Base-by-base conservation (phyloP, 2,888 invertebrate species). In the Plagiodera versicolora region DNA sequence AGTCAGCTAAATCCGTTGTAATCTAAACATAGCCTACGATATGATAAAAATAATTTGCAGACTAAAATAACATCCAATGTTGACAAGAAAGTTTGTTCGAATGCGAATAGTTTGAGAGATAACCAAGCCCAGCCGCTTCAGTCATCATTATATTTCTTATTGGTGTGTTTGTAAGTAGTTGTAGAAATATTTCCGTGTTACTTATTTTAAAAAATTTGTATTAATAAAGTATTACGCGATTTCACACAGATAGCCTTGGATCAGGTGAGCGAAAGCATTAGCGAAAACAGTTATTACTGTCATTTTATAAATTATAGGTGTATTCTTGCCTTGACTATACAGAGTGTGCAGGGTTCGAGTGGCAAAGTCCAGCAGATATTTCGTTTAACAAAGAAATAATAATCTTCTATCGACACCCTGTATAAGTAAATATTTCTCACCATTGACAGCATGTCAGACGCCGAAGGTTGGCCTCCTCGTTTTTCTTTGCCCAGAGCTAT, bases 381-480 rank as follows among this genome's bases (percentile, higher is more conserved):
- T n/a, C n/a, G n/a, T n/a, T n/a, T n/a, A n/a, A n/a, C n/a, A n/a
- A n/a, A n/a, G n/a, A n/a, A n/a, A n/a, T n/a, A n/a, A n/a, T n/a
- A n/a, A n/a, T n/a, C n/a, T n/a, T n/a, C n/a, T n/a, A n/a, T n/a
- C n/a, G n/a, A n/a, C n/a, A n/a, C n/a, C n/a, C n/a, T n/a, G n/a
- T n/a, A 3, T 17, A 1, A 11, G 1, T 48, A 1, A 8, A 10
- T 11, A 11, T 9, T 14, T 20, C 70, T 71, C 71, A 79, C 80
- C 75, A 80, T 66, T 17, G 70, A 67, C 35, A 70, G 71, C 77
- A 80, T 80, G 63, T 79, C 78, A 18, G 72, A 66, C 11, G 80
- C 80, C 9, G 72, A 50, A n/a, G 79, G 79, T 67, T 79, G 78
- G 5, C 65, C 56, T 24, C 74, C 74, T 57, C 77, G 70, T 11